Conservation (phyloP, 2,797 vertebrate genomes). For the Zenarchopterus dispar region DNA sequence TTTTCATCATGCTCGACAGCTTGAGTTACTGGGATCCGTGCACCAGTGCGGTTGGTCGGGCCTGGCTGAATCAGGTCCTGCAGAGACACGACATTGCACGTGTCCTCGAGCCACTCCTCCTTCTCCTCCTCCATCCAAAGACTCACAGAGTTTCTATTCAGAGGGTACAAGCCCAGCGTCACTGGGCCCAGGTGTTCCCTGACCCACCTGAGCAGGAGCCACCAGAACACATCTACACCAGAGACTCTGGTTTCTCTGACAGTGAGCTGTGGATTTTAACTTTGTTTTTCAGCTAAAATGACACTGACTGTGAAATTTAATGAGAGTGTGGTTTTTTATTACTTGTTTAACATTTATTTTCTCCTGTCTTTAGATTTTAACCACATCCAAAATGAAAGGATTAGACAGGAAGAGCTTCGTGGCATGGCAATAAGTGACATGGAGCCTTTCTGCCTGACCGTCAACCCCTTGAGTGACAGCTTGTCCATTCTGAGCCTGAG, state of each 20-base stretch:
- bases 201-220: conserved; percentile 80
- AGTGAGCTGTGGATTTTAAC: conserved; percentile 75
- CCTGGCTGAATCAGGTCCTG: conserved; percentile 96
- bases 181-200: conserved; percentile 86
- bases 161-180: conserved; percentile 92
- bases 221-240: conserved; percentile 76
- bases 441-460: conserved; percentile 96
- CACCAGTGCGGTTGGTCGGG: conserved; percentile 93
- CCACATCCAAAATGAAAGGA: conserved; percentile 76
- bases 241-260: conserved; percentile 85
- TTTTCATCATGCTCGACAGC: conserved; percentile 98
- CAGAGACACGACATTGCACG: conserved; percentile 98
- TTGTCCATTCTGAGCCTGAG: conserved; percentile 95
- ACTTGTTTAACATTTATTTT: neutral
- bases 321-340: conserved; percentile 15
- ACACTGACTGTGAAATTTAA: neutral
- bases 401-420: conserved; percentile 80
- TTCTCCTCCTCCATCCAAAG: conserved; percentile 96
- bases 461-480: conserved; percentile 96
- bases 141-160: conserved; percentile 97
- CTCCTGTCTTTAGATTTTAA: conserved; percentile 74
- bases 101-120: conserved; percentile 94
- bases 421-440: conserved; percentile 89
- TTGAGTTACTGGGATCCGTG: conserved; percentile 95
- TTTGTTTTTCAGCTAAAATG: neutral